Conservation (phyloP, 1,140 invertebrate species). For the Rhagoletis pomonella region DNA sequence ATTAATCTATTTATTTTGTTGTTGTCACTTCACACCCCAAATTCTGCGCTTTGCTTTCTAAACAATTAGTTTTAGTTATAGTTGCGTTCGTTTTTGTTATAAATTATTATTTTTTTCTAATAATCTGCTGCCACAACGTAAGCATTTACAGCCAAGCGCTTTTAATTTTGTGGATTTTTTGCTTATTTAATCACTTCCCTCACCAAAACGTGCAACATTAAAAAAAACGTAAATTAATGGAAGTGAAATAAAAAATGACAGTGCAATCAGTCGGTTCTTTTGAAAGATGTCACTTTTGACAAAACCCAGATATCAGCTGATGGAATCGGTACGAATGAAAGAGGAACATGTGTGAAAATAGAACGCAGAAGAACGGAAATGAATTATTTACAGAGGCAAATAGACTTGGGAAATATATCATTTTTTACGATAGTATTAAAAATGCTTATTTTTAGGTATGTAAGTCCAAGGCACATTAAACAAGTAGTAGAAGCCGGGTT, state of each 20-base stretch:
- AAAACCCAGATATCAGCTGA: background rate
- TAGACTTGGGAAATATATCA: too few species aligned
- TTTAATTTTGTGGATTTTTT: background rate
- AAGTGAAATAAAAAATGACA: background rate
- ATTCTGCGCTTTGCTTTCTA: conserved; percentile 1
- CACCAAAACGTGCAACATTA: background rate
- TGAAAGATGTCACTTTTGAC: background rate
- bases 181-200: conserved; percentile 32
- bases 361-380: too few species aligned
- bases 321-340: background rate
- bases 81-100: background rate
- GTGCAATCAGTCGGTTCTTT: background rate
- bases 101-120: conserved; percentile 6
- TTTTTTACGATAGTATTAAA: too few species aligned
- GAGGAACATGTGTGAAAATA: background rate
- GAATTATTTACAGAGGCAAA: too few species aligned
- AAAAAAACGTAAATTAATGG: background rate
- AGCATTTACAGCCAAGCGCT: background rate
- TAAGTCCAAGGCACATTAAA: too few species aligned
- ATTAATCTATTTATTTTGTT: conserved; percentile 5
- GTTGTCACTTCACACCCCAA: background rate
- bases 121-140: background rate
- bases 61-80: background rate
- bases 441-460: too few species aligned
- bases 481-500: too few species aligned